Percentiles rank a stretch among this genome's conserved stretches.
These are phyloP conservation scores for Drosophila multiciliata DNA, from an alignment of 2,888 invertebrate genomes.

Conservation along the genomic window DNA sequence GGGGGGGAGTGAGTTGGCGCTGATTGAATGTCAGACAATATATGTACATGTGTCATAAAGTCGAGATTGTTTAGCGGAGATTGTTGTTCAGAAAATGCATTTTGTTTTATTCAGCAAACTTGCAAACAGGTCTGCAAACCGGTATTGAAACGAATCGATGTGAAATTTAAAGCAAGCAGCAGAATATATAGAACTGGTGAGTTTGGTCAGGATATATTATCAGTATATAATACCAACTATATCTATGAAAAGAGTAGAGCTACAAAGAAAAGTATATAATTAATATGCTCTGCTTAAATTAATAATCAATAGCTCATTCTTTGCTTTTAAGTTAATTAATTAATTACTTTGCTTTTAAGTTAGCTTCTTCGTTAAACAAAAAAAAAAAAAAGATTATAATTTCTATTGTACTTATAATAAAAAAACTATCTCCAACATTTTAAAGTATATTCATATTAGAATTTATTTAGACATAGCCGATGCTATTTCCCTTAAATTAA, in stretches of 20 bases:
- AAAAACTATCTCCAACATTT: no score
- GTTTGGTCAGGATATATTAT: background rate
- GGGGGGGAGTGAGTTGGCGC: slow-evolving; percentile 42
- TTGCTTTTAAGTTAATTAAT: no score
- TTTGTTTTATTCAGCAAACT: slow-evolving; percentile 7
- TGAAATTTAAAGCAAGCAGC: background rate
- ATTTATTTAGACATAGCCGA: background rate
- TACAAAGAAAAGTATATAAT: no score
- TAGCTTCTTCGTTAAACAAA: background rate
- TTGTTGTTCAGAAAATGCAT: slow-evolving; percentile 12
- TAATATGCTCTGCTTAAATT: background rate
- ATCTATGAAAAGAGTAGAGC: background rate
- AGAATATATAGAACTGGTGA: background rate
- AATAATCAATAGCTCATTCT: background rate
- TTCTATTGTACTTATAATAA: background rate
- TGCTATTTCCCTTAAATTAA: background rate
- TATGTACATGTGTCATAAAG: slow-evolving; percentile 74
- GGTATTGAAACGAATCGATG: background rate
- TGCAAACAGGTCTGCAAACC: background rate
- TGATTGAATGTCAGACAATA: slow-evolving; percentile 76
- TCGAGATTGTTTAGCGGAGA: slow-evolving; percentile 71
- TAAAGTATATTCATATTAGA: background rate
- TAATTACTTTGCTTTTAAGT: background rate
- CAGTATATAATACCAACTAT: background rate
- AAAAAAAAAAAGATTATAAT: background rate